Base-by-base conservation (phyloP, 2,888 invertebrate species). In the Taphrorychus bicolor region DNA sequence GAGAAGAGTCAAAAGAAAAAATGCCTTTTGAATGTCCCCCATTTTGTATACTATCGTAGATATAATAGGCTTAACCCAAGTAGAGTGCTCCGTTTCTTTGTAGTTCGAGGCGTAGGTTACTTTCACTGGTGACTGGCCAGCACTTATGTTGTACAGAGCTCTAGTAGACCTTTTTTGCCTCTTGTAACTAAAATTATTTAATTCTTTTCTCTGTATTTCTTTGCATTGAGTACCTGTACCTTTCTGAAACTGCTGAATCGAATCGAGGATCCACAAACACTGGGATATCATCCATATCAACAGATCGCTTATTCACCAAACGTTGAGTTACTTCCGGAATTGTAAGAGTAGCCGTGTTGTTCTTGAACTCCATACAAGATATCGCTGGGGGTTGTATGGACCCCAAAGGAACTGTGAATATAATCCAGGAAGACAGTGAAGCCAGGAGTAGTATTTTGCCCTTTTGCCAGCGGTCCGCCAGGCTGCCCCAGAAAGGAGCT, bases 401-500 rank as follows among this genome's bases (percentile, higher is more conserved):
- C 69, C 96, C 95, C 76, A 99, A 84, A 0, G 97, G 96, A 74
- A 98, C 87, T 48, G 98, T 99, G 85, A 98, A 99, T 66, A 97
- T 88, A 69, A 99, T 94, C 97, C 98, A 98, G 67, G 96, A 95
- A 49, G 93, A 89, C 58, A 99, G 84, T 0, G 98, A 97, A 54
- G 93, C 93, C 62, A 99, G 83, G 66, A 99, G 85, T 73, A 99
- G 86, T 72, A 93, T 85, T 82, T 94, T 94, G 5, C 95, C 95
- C 80, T 92, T 92, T 77, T 90, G 91, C 87, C 91, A 94, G 32
- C 82, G 75, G 80, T 98, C 97, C 21, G 98, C 98, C 75, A 97
- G 87, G 60, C 93, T 92, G 57, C 97, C 97, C 98, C 98, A 99
- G 82, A 99, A 97, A 0, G 98, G 99, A 1, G 97, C 97, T 62